A percentile compares a stretch with the other conserved stretches of the same genome.
Evolutionary conservation across 2,888 invertebrate species (phyloP).

Genomic region (Noctua comes): DNA sequence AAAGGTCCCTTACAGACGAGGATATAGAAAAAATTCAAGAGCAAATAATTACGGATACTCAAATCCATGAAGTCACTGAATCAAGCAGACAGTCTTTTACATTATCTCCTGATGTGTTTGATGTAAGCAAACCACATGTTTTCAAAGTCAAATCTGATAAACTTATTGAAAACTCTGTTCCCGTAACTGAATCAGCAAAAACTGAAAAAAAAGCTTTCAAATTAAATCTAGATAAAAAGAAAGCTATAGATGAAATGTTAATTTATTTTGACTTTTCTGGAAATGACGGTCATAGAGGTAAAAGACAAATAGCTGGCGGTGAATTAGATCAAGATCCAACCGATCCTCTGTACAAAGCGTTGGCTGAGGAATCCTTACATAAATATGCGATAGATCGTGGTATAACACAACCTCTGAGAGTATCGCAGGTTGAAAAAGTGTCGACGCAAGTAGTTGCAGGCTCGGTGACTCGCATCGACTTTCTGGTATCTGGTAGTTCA

Average conservation of each 20-base stretch:
- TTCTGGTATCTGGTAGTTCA: too few relatives aligned
- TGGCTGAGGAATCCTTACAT: too few relatives aligned
- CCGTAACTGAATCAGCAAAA: constrained; percentile 47
- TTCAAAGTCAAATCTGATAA: constrained; percentile 67
- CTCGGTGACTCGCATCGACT: too few relatives aligned
- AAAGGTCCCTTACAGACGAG: constrained; percentile 76
- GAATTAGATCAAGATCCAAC: too few relatives aligned
- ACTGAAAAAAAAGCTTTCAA: constrained; percentile 47
- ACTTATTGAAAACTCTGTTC: constrained; percentile 64
- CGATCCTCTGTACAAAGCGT: too few relatives aligned
- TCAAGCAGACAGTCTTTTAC: constrained; percentile 39
- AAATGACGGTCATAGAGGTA: too few relatives aligned
- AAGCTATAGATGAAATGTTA: constrained; percentile 85
- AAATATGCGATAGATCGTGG: too few relatives aligned
- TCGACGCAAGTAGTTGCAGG: too few relatives aligned
- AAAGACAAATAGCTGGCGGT: too few relatives aligned
- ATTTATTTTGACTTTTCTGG: constrained; percentile 82
- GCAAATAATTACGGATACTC: constrained; percentile 82
- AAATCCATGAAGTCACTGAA: constrained; percentile 55
- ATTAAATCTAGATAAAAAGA: constrained; percentile 81
- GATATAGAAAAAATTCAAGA: constrained; percentile 82
- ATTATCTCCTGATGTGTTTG: constrained; percentile 49
- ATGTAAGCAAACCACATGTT: constrained; percentile 65
- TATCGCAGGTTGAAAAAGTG: too few relatives aligned
- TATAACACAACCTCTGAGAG: accelerated